phyloP scores from a whole-genome alignment of 2,113 vertebrate species.

The Saguinus imperator region DNA sequence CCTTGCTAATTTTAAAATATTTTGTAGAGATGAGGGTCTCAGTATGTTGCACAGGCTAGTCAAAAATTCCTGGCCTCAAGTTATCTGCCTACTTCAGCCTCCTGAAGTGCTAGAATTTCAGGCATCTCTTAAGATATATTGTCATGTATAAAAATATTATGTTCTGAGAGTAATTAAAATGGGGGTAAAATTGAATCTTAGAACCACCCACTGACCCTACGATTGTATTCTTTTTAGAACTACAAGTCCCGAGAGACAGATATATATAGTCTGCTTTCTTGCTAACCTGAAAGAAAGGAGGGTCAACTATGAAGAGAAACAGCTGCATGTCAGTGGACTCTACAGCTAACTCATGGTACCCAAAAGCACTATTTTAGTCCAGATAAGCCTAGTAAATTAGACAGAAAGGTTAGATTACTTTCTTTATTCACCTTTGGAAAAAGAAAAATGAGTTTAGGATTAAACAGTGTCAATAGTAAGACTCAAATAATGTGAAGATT shows the following conservation, averaged over 20 bases:
- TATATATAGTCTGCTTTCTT: background rate
- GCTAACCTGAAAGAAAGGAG: background rate
- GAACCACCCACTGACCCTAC: background rate
- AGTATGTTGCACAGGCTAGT: too few species aligned
- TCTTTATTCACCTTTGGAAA: background rate
- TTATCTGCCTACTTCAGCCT: too few species aligned
- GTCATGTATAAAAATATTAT: background rate
- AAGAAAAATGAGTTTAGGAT: background rate
- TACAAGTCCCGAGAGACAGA: background rate
- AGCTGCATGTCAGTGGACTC: background rate
- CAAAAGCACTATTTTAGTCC: background rate
- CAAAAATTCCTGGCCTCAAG: too few species aligned
- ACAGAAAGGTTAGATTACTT: conserved; percentile 4
- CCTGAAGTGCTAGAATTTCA: too few species aligned
- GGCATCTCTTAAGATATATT: background rate
- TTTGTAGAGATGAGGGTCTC: too few species aligned
- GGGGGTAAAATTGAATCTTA: background rate
- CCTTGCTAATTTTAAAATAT: too few species aligned
- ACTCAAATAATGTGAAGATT: conserved; percentile 20
- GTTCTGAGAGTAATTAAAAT: conserved; percentile 19
- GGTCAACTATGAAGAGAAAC: background rate
- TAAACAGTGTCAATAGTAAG: background rate
- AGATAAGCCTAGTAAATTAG: background rate
- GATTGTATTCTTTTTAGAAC: background rate
- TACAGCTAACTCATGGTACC: background rate